Conservation (phyloP, 1,140 invertebrate genomes). For the Homarus americanus region DNA sequence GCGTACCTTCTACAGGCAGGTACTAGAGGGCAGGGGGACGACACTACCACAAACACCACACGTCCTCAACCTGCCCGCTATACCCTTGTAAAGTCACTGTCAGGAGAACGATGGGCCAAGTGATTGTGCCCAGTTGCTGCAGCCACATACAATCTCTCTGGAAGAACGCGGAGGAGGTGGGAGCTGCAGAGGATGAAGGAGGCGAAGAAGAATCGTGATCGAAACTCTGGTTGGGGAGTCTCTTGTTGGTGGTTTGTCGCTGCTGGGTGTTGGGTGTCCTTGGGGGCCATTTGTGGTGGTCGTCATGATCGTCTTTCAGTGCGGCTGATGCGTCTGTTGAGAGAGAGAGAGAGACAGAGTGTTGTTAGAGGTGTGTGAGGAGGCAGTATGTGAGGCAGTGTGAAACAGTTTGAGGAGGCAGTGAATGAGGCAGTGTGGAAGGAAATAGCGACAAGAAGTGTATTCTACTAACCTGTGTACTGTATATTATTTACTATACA, state of each 20-base stretch:
- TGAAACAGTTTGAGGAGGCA: not conserved
- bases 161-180: not conserved
- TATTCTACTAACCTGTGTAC: too few relatives aligned
- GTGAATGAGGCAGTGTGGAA: not conserved
- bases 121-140: not conserved
- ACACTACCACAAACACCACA: not conserved
- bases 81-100: not conserved
- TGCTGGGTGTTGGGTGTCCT: conserved; percentile 17
- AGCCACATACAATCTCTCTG: not conserved
- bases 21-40: not conserved
- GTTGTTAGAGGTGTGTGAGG: not conserved
- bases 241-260: conserved; percentile 51
- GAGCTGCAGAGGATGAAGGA: conserved; percentile 4
- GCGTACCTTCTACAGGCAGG: not conserved
- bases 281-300: conserved; percentile 5
- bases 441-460: not conserved
- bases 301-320: conserved; percentile 28
- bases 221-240: conserved; percentile 7
- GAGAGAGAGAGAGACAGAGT: conserved; percentile 8
- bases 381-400: not conserved
- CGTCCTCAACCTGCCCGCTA: not conserved
- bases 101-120: not conserved
- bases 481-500: too few relatives aligned
- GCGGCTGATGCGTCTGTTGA: conserved; percentile 23
- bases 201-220: conserved; percentile 9